These are phyloP conservation scores for Junonia oenone DNA, from an alignment of 2,888 invertebrate species.

Conservation along the genomic window DNA sequence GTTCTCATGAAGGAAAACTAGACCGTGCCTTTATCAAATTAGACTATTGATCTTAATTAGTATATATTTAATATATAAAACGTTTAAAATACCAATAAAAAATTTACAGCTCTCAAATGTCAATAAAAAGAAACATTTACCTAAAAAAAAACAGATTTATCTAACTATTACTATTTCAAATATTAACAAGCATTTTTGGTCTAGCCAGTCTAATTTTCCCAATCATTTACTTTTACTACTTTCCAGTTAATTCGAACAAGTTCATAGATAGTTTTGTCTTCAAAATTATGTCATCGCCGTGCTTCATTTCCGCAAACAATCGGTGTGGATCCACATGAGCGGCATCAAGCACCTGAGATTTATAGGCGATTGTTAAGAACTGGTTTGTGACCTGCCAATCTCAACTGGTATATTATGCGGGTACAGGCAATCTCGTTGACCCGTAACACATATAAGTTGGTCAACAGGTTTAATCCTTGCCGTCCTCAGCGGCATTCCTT, in stretches of 20 bases:
- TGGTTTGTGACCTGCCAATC: slow-evolving; percentile 50
- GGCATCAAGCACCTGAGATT: slow-evolving; percentile 47
- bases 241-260: not conserved
- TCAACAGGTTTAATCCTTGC: slow-evolving; percentile 63
- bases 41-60: not conserved
- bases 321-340: slow-evolving; percentile 35
- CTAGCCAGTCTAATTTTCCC: not conserved
- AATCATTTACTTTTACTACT: not conserved
- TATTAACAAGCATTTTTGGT: not conserved
- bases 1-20: not conserved
- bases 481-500: slow-evolving; percentile 45
- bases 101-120: not conserved
- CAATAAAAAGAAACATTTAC: not conserved
- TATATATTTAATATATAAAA: not conserved
- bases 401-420: slow-evolving; percentile 61
- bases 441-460: slow-evolving; percentile 63
- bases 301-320: slow-evolving; percentile 18
- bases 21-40: not conserved
- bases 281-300: slow-evolving; percentile 9
- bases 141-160: not conserved
- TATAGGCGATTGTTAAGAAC: slow-evolving; percentile 63
- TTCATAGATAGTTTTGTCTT: not conserved
- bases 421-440: slow-evolving; percentile 55
- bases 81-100: not conserved
- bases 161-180: not conserved